Evolutionary conservation across 2,113 vertebrate species (phyloP).

Genomic region (Podarcis cretensis): DNA sequence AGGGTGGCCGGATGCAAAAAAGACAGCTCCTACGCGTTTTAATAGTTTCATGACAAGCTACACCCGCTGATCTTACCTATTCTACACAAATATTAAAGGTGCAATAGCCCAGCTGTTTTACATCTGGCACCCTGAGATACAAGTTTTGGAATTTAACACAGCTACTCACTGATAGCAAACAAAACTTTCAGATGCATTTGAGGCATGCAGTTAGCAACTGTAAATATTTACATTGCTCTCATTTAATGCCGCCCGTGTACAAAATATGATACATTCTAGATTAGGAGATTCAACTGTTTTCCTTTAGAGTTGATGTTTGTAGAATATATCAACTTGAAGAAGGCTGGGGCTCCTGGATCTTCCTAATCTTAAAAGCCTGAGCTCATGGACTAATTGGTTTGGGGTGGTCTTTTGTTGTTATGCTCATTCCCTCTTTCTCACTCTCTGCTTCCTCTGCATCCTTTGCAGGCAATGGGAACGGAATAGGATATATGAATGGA

Average conservation of each 20-base stretch:
- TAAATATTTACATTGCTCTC: not conserved
- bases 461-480: slow-evolving; percentile 18
- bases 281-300: not conserved
- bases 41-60: too few species aligned
- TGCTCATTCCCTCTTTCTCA: not conserved
- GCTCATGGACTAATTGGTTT: not conserved
- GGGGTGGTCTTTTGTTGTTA: not conserved
- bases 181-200: not conserved
- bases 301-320: not conserved
- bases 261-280: not conserved
- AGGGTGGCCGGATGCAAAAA: too few species aligned
- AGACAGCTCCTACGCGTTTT: too few species aligned
- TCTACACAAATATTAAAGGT: too few species aligned
- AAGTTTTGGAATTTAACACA: not conserved
- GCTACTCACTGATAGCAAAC: not conserved
- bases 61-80: too few species aligned
- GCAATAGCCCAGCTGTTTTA: too few species aligned
- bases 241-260: not conserved
- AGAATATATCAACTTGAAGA: not conserved
- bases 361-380: not conserved
- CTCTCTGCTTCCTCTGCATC: not conserved
- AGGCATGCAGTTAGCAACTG: not conserved
- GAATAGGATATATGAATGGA: slow-evolving; percentile 15
- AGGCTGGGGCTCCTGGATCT: not conserved
- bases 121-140: too few species aligned